Base-by-base conservation (phyloP, 2,888 invertebrate species). In the Xanthia icteritia region DNA sequence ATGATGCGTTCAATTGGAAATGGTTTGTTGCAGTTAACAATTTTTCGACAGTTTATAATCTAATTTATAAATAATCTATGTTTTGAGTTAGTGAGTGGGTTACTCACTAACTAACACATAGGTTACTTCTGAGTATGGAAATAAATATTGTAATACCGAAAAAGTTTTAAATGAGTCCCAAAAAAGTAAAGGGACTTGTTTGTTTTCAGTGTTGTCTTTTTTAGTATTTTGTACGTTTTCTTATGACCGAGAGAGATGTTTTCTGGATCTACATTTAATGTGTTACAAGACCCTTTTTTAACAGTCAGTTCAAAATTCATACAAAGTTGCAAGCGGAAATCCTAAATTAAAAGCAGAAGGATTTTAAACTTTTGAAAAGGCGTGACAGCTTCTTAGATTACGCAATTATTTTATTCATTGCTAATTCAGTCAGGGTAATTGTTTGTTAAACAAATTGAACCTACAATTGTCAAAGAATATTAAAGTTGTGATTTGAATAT, bases 151-250 rank as follows among this genome's bases (percentile, higher is more conserved):
- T 6, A 0, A 8, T 36, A n/a, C n/a, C 6, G 36, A 39, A 36
- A 58, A 69, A 42, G 42, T 68, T 68, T 23, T 39, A 51, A 51
- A 51, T 39, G 13, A 68, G 11, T 42, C 31, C 20, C 20, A 23
- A 31, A 51, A 48, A n/a, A 27, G 17, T 64, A n/a, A 68, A 56
- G 23, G 45, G 36, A 72, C 17, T 73, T 42, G 3, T 56, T 73
- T 60, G 15, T 58, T 58, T 27, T 45, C 9, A 68, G 54, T 68
- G 31, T 13, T 36, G 13, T 51, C 20, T 15, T 39, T 17, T 3
- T 15, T 6, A 15, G 5, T 42, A 63, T 17, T 39, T 42, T n/a
- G 42, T 20, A 23, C 1, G 0, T n/a, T 9, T 69, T 58, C 27
- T 31, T 45, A 69, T n/a, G 20, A 17, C 13, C 27, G 4, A 70